Evolutionary conservation across 35 echinoderm and acorn worm species (phyloP), one percentile per base, ranked within the genome.

Genomic region (Heliocidaris erythrogramma): DNA sequence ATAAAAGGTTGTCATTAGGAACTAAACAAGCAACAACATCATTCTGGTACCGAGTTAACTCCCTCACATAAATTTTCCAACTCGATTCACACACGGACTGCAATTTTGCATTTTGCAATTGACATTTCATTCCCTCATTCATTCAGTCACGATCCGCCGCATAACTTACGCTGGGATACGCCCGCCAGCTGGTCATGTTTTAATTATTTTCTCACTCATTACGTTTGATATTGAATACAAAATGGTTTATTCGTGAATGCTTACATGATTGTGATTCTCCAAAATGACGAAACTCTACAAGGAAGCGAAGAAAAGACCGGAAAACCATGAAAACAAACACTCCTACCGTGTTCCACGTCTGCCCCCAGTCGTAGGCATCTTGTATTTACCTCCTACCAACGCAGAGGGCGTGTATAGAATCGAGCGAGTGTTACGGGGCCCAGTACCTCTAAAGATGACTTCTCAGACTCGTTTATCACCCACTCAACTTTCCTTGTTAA

Each of bases 161-260:
- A 42, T 42, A 3, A 42, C 1, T 42, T 1, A 42, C 2, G 24
- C 60, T 6, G 60, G 60, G 60, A 69, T 69, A 69, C 60, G 60
- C 60, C 60, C 60, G 60, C 60, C 60, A 69, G 60, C 60, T 69
- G 60, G 60, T 69, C 60, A 69, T 69, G 60, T 69, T 69, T 69
- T 5, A 6, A 17, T 24, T 27, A 5, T 69, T 69, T 69, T 69
- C 60, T 69, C 60, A 69, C 6, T 21, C 60, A 69, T 69, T 18
- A 17, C 24, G 5, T 18, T 1, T 6, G 60, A 24, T 27, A 69
- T 4, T 69, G 24, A 69, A 21, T 69, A 69, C 17, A 69, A 69
- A 69, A 69, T 69, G 24, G 24, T 24, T 16, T 69, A 18, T 69
- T 69, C 16, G 17, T 69, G 60, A 69, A 69, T 69, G 60, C 60